Evolutionary conservation across 1,140 invertebrate genomes (phyloP).

Genomic region (Danaus plexippus): DNA sequence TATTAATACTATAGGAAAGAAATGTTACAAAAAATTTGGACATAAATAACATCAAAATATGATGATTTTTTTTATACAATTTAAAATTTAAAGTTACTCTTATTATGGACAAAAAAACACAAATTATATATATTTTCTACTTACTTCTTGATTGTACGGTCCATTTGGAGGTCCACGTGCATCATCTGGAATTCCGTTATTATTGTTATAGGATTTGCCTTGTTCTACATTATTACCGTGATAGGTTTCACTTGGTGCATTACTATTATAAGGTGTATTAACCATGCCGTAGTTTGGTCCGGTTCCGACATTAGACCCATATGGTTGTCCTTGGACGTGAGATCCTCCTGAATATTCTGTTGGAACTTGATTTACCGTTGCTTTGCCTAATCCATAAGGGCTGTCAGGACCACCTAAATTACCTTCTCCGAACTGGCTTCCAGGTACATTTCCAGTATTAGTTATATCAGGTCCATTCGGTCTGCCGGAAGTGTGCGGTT

Average conservation of each 20-base stretch:
- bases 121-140: neutral
- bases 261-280: too few species aligned
- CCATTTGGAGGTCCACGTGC: too few species aligned
- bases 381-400: slow-evolving; percentile 7
- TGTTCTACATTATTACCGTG: slow-evolving; percentile 11
- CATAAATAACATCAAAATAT: too few species aligned
- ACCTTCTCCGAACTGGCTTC: slow-evolving; percentile 8
- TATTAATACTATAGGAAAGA: neutral
- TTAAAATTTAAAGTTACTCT: too few species aligned
- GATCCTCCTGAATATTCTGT: slow-evolving; percentile 4
- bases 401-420: neutral
- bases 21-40: too few species aligned
- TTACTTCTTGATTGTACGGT: slow-evolving; percentile 11
- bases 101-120: too few species aligned
- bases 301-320: slow-evolving; percentile 11
- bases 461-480: neutral
- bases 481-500: slow-evolving; percentile 11
- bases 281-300: too few species aligned
- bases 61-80: too few species aligned
- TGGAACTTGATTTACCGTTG: neutral
- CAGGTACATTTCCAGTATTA: neutral
- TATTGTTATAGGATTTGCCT: too few species aligned
- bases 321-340: slow-evolving; percentile 15
- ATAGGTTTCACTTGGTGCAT: neutral
- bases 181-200: too few species aligned